These are phyloP conservation scores for Gouania willdenowi DNA, from an alignment of 2,797 vertebrate species.

Conservation along the genomic window DNA sequence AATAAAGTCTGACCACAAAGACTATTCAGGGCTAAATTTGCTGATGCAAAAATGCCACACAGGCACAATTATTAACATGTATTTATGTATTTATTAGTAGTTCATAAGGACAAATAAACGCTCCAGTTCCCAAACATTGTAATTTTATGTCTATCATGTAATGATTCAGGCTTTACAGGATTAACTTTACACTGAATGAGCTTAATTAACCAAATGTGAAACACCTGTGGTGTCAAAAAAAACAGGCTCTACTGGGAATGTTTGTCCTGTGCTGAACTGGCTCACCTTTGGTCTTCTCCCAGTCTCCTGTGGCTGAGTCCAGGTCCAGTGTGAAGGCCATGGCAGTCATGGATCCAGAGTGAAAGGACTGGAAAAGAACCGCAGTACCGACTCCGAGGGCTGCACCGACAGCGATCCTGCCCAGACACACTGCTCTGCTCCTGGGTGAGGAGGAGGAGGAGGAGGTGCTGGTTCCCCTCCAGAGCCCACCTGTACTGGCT, in stretches of 20 bases:
- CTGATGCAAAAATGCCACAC: too few species aligned
- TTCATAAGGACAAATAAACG: too few species aligned
- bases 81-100: too few species aligned
- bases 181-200: too few species aligned
- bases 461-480: constrained; percentile 18
- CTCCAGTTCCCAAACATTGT: too few species aligned
- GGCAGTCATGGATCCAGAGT: constrained; percentile 57
- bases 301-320: constrained; percentile 61
- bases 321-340: constrained; percentile 65
- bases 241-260: too few species aligned
- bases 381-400: constrained; percentile 46
- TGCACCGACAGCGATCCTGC: constrained; percentile 32
- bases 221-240: background rate
- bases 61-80: too few species aligned
- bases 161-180: too few species aligned
- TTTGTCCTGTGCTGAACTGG: background rate
- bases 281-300: constrained; percentile 78
- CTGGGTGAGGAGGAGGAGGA: background rate
- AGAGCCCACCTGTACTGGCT: constrained; percentile 8
- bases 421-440: constrained; percentile 16
- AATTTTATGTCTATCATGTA: too few species aligned
- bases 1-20: too few species aligned
- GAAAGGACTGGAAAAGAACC: constrained; percentile 42
- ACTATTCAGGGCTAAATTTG: too few species aligned
- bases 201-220: too few species aligned